A percentile compares a stretch with the other conserved stretches of the same genome.
Evolutionary conservation across 37 sponge, comb jelly and placozoan species (phyloP).

Genomic region (Petrosia ficiformis): DNA sequence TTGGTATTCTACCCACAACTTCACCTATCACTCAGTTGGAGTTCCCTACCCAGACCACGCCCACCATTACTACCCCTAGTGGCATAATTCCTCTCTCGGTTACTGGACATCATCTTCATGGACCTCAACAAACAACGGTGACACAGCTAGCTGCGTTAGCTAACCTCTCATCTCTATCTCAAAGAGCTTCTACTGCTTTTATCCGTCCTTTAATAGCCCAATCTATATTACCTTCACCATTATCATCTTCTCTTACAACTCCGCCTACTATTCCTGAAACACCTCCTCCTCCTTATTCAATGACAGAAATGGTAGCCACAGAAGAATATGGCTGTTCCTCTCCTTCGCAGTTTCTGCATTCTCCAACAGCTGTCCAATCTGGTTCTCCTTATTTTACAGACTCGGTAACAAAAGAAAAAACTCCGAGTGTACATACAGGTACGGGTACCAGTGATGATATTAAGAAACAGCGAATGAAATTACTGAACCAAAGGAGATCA

Average conservation of each 20-base stretch:
- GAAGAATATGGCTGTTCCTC: conserved; percentile 47
- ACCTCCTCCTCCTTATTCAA: conserved; percentile 43
- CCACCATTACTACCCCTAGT: neutral
- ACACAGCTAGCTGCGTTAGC: neutral
- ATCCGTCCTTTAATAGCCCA: neutral
- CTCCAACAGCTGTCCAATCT: conserved; percentile 26
- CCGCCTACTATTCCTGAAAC: neutral
- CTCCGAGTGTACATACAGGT: neutral
- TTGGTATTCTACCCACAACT: too few species aligned
- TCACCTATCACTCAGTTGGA: too few species aligned
- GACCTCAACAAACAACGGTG: neutral
- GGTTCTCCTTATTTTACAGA: conserved; percentile 4
- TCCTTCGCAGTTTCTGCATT: conserved; percentile 66
- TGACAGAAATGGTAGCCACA: neutral
- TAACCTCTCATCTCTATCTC: conserved; percentile 5
- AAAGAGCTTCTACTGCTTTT: neutral
- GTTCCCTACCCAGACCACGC: too few species aligned
- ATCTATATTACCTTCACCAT: neutral
- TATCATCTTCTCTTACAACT: neutral
- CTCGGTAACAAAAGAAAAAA: neutral
- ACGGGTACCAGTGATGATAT: neutral
- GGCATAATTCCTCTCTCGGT: neutral
- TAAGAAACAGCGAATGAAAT: conserved; percentile 6
- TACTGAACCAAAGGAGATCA: conserved; percentile 20
- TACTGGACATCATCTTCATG: neutral